Conservation (phyloP, 1,140 invertebrate species). For the Drosophila mauritiana region DNA sequence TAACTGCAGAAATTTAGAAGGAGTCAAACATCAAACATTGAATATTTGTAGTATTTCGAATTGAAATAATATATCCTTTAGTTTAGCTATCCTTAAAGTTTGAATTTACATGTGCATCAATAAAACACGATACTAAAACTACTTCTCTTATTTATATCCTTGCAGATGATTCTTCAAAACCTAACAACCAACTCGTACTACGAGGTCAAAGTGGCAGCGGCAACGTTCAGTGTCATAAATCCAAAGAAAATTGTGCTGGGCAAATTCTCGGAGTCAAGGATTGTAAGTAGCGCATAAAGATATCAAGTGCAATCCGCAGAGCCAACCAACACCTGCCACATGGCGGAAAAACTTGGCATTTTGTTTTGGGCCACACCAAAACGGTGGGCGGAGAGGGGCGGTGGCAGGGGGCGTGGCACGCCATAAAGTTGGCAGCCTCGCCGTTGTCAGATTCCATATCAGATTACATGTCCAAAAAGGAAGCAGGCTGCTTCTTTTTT, state of each 20-base stretch:
- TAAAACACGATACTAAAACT: neutral
- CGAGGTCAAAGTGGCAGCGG: constrained; percentile 90
- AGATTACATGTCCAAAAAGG: constrained; percentile 58
- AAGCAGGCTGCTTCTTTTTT: constrained; percentile 12
- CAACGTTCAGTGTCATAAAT: constrained; percentile 89
- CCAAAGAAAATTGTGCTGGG: constrained; percentile 88
- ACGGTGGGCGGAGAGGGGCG: constrained; percentile 4
- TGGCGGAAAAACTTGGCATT: constrained; percentile 51
- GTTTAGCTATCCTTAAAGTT: too few species aligned
- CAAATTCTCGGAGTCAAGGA: constrained; percentile 87
- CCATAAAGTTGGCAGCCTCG: constrained; percentile 59
- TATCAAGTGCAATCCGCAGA: constrained; percentile 18
- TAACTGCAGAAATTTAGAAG: neutral
- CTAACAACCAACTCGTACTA: constrained; percentile 90
- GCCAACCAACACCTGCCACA: constrained; percentile 37
- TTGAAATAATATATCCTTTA: neutral
- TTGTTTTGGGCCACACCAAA: constrained; percentile 17
- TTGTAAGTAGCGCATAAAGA: constrained; percentile 85
- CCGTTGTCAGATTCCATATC: constrained; percentile 59
- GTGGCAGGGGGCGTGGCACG: constrained; percentile 30
- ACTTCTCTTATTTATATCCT: constrained; percentile 29
- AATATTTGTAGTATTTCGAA: too few species aligned
- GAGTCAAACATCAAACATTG: neutral
- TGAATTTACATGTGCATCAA: too few species aligned
- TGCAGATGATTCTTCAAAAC: constrained; percentile 90